Evolutionary conservation across 2,888 invertebrate genomes (phyloP), one percentile per base, ranked within the genome.

Genomic region (Caenorhabditis sp.): DNA sequence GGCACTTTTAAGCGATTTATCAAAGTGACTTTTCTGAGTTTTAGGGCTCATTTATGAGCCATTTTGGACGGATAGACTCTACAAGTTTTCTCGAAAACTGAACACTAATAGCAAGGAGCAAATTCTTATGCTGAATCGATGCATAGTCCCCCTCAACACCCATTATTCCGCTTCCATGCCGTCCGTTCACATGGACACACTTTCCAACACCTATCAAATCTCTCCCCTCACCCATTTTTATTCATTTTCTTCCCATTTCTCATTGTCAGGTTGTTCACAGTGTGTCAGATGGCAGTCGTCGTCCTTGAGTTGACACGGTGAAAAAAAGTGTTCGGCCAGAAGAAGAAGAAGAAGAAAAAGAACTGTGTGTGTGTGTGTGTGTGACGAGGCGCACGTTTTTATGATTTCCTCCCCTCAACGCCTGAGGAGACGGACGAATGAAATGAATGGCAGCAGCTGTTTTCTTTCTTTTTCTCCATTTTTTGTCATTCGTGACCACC

Each of bases 361-460:
- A 46, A 13, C 24, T n/a, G n/a, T n/a, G n/a, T n/a, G n/a, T n/a
- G n/a, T n/a, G n/a, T n/a, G n/a, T n/a, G n/a, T n/a, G n/a, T n/a
- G n/a, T n/a, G n/a, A 3, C 35, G 30, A 9, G 9, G n/a, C 20
- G 22, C 37, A 59, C 45, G 32, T 65, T 65, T 65, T 65, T 65
- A 65, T 65, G 65, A 65, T 55, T 55, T 37, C 65, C 55, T 53
- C 43, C 32, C 50, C 13, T 55, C 5, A 17, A 11, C 58, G 20
- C 32, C 53, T 65, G 65, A n/a, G n/a, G n/a, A n/a, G n/a, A n/a
- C n/a, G n/a, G n/a, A n/a, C n/a, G n/a, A n/a, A n/a, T n/a, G n/a
- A n/a, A n/a, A n/a, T n/a, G n/a, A n/a, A 46, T 65, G 65, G 55
- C 65, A 65, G 65, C 55, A 45, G 45, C 45, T 65, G 65, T 65